phyloP scores from a whole-genome alignment of 2,797 vertebrate species.

The Tangara arthus region DNA sequence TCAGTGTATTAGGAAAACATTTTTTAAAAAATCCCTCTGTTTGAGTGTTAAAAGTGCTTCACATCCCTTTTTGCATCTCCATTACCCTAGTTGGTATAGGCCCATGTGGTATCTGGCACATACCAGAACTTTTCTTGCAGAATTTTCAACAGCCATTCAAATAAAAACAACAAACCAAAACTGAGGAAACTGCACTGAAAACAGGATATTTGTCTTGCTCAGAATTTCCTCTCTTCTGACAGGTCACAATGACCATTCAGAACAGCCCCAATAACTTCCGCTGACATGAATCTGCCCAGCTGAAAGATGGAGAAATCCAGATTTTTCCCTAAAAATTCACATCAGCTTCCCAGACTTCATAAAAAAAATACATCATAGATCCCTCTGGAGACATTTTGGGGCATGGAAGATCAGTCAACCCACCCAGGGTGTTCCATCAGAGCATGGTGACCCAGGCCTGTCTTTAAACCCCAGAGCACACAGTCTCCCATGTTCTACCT shows the following conservation, averaged over 20 bases:
- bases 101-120: neutral
- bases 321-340: neutral
- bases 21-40: neutral
- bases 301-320: neutral
- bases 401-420: neutral
- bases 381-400: neutral
- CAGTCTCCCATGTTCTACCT: neutral
- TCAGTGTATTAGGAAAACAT: neutral
- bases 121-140: neutral
- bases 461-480: neutral
- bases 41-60: neutral
- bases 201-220: neutral
- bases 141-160: neutral
- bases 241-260: neutral
- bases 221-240: neutral
- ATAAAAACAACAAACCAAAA: neutral
- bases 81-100: neutral
- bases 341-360: neutral
- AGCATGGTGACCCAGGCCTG: neutral
- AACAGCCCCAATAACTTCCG: fast-evolving
- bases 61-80: neutral
- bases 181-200: neutral
- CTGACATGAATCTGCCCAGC: neutral
- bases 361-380: neutral
- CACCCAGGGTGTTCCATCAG: neutral